These are phyloP conservation scores for Simalia tracyae DNA, from an alignment of 2,797 vertebrate species.

Conservation along the genomic window DNA sequence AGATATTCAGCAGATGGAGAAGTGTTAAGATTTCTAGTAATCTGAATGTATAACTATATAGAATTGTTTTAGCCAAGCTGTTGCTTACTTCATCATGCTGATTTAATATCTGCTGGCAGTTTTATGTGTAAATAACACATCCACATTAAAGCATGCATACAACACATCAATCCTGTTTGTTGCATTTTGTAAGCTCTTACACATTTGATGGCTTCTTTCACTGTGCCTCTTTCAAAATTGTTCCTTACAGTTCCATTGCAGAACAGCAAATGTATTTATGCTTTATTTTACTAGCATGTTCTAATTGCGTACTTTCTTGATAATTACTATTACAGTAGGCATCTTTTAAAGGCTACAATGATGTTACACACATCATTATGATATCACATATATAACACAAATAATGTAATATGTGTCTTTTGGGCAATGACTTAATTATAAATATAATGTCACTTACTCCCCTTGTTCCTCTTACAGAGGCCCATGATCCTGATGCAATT, in stretches of 20 bases:
- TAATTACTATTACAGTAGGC: conserved; percentile 48
- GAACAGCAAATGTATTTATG: conserved; percentile 50
- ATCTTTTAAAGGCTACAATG: not conserved
- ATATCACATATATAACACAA: not conserved
- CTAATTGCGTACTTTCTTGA: conserved; percentile 62
- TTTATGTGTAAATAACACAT: conserved; percentile 2
- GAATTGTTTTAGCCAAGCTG: not conserved
- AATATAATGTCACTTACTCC: not conserved
- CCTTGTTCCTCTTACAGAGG: not conserved
- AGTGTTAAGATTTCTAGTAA: not conserved
- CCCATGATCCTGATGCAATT: not conserved
- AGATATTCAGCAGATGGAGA: not conserved
- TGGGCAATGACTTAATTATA: not conserved
- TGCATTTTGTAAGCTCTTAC: conserved; percentile 52
- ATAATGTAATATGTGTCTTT: not conserved
- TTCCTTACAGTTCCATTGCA: conserved; percentile 45
- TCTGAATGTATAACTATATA: not conserved
- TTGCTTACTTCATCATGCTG: not conserved
- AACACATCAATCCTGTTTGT: conserved; percentile 58
- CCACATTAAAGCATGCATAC: not conserved
- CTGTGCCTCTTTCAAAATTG: conserved; percentile 40
- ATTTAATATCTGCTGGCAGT: not conserved
- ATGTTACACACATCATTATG: not conserved
- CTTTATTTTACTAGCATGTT: conserved; percentile 57
- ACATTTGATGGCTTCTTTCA: conserved; percentile 45